Evolutionary conservation across 2,113 vertebrate genomes (phyloP).

Genomic region (Pseudorhombus dupliciocellatus): DNA sequence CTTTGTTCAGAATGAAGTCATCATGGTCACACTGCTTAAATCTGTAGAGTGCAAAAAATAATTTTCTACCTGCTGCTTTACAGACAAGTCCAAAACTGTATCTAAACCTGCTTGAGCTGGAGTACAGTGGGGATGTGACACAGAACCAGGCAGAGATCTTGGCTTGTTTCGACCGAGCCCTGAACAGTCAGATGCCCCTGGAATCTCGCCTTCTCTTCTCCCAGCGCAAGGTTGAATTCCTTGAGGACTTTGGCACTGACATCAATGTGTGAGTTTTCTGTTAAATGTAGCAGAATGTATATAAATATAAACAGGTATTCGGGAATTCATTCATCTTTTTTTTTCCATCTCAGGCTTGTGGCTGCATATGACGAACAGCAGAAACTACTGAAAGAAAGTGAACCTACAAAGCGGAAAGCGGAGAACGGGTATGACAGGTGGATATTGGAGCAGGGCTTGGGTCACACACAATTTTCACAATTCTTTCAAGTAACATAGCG

Average conservation of each 20-base stretch:
- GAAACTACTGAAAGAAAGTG: slow-evolving; percentile 90
- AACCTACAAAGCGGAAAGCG: slow-evolving; percentile 89
- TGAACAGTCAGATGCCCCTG: slow-evolving; percentile 86
- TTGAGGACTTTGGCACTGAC: slow-evolving; percentile 98
- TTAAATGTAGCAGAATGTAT: background rate
- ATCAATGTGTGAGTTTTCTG: slow-evolving; percentile 87
- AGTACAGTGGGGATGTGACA: slow-evolving; percentile 90
- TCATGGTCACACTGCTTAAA: background rate
- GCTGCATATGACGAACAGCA: slow-evolving; percentile 92
- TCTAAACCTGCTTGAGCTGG: slow-evolving; percentile 96
- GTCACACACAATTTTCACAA: slow-evolving; percentile 8
- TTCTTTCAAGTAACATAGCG: too few relatives aligned
- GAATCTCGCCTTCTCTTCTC: slow-evolving; percentile 93
- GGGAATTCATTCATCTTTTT: background rate
- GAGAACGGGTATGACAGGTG: slow-evolving; percentile 90
- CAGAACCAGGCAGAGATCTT: slow-evolving; percentile 93
- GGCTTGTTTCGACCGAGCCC: slow-evolving; percentile 91
- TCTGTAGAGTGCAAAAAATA: background rate
- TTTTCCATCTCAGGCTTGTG: slow-evolving; percentile 82
- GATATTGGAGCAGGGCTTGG: slow-evolving; percentile 2
- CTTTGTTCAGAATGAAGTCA: background rate
- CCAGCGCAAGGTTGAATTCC: slow-evolving; percentile 96
- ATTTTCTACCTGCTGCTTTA: background rate
- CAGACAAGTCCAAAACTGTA: slow-evolving; percentile 94
- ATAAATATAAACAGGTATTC: background rate